A percentile compares a stretch with the other conserved stretches of the same genome.
Evolutionary conservation across 2,797 vertebrate species (phyloP).

Genomic region (Propithecus deckenii): DNA sequence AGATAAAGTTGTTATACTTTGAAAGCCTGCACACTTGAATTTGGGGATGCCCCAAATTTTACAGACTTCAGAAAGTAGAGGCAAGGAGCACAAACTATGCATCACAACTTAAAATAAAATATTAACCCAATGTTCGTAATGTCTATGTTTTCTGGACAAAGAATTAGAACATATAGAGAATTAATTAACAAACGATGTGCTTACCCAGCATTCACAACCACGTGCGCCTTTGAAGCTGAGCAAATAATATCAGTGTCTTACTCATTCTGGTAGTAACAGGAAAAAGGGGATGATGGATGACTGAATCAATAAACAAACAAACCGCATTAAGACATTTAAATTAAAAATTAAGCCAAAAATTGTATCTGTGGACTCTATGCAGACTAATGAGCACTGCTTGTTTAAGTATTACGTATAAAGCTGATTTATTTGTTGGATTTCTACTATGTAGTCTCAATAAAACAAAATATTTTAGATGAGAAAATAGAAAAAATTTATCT

Average conservation of each 20-base stretch:
- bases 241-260: neutral
- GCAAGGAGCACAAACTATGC: neutral
- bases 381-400: neutral
- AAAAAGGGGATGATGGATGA: neutral
- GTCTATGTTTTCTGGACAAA: neutral
- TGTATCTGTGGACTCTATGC: neutral
- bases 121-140: neutral
- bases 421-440: neutral
- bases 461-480: neutral
- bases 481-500: neutral
- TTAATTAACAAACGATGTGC: neutral
- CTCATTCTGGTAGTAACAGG: neutral
- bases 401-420: neutral
- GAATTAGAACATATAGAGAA: neutral
- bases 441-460: neutral
- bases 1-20: neutral
- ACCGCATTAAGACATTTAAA: neutral
- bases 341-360: neutral
- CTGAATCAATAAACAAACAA: neutral
- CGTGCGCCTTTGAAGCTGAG: neutral
- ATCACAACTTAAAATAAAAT: neutral
- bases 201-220: neutral
- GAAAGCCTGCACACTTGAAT: neutral
- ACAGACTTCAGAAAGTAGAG: neutral
- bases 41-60: neutral